Evolutionary conservation across 2,113 vertebrate species (phyloP).

Genomic region (Podarcis cretensis): DNA sequence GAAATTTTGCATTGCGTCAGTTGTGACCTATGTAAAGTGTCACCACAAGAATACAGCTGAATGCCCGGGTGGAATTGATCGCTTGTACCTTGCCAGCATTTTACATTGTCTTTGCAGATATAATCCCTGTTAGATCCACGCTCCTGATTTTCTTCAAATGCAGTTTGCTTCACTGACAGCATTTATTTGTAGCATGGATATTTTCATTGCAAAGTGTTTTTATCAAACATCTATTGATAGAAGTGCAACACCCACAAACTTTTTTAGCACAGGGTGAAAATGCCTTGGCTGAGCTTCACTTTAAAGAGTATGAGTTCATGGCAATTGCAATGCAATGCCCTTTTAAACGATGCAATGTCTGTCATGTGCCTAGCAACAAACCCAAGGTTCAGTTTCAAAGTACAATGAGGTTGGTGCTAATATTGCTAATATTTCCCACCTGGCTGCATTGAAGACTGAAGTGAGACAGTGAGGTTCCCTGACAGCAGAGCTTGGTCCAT

Average conservation of each 20-base stretch:
- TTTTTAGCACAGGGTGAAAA: background rate
- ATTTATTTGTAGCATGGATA: background rate
- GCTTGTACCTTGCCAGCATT: background rate
- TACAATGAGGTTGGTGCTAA: background rate
- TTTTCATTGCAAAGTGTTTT: background rate
- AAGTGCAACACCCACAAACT: background rate
- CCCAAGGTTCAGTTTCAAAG: background rate
- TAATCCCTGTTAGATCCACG: background rate
- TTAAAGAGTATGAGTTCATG: background rate
- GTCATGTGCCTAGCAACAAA: background rate
- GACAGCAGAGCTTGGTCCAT: too few species aligned
- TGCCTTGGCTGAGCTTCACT: background rate
- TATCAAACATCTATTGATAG: background rate
- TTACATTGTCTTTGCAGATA: background rate
- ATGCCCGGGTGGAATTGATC: conserved; percentile 20
- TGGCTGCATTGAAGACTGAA: background rate
- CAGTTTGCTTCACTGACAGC: background rate
- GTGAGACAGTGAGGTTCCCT: background rate
- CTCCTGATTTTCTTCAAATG: background rate
- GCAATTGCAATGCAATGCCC: background rate
- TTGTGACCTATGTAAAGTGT: conserved; percentile 13
- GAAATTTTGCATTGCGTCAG: conserved; percentile 11
- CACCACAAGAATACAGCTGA: background rate
- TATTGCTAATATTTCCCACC: background rate
- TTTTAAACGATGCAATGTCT: background rate